Percentiles rank a stretch among this genome's conserved stretches.
phyloP scores from a whole-genome alignment of 2,888 invertebrate species.

The Nephrotoma flavescens region DNA sequence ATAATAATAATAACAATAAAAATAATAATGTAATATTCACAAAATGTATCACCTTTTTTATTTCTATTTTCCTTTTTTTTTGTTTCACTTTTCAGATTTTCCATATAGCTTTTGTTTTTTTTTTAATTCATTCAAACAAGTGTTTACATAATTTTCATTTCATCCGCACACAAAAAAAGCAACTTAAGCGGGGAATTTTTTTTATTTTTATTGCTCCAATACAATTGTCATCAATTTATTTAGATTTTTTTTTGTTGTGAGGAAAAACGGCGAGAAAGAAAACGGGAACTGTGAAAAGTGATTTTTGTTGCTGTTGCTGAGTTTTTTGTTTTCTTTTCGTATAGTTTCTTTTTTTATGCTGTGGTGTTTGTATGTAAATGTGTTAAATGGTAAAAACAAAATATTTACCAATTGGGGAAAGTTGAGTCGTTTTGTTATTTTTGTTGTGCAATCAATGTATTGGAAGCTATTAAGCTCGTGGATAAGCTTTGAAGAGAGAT shows the following conservation, averaged over 20 bases:
- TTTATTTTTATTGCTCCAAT: neutral
- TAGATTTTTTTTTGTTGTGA: neutral
- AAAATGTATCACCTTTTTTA: neutral
- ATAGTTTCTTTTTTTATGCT: neutral
- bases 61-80: neutral
- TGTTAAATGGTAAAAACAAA: neutral
- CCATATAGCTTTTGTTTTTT: neutral
- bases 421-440: neutral
- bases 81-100: neutral
- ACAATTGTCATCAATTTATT: slow-evolving; percentile 2
- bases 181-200: neutral
- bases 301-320: neutral
- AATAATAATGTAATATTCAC: neutral
- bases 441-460: neutral
- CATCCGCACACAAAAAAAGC: neutral
- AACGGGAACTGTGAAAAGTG: neutral
- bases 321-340: neutral
- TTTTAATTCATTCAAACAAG: slow-evolving; percentile 5
- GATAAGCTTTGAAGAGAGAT: neutral
- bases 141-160: slow-evolving; percentile 4
- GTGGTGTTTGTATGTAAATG: neutral
- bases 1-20: neutral
- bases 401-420: neutral
- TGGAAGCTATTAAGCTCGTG: neutral
- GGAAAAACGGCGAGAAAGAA: neutral